These are phyloP conservation scores for Artibeus lituratus DNA, from an alignment of 2,797 vertebrate species.

Conservation along the genomic window DNA sequence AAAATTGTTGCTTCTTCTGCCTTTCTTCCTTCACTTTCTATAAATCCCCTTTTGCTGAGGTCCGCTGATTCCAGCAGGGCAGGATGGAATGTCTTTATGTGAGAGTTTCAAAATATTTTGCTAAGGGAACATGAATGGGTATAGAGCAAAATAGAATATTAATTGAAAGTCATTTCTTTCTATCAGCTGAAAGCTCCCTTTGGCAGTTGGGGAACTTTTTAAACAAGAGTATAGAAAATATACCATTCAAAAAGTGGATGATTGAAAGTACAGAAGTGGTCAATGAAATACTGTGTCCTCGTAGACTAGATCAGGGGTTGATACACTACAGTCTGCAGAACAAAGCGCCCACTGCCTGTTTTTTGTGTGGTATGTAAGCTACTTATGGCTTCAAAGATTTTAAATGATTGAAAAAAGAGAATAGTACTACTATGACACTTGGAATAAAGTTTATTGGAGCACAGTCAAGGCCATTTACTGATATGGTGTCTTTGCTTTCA, in stretches of 20 bases:
- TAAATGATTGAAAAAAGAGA: not conserved
- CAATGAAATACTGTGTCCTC: not conserved
- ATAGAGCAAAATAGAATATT: not conserved
- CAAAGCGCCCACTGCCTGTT: not conserved
- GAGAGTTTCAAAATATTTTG: not conserved
- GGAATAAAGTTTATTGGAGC: not conserved
- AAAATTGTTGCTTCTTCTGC: no score
- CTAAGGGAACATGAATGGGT: not conserved
- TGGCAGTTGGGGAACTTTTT: not conserved
- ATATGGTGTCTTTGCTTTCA: not conserved
- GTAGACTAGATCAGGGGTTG: not conserved
- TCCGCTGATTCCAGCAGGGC: not conserved
- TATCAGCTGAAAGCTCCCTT: not conserved
- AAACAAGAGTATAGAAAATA: not conserved
- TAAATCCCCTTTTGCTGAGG: not conserved
- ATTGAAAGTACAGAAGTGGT: not conserved
- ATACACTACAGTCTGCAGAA: no score
- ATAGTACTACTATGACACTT: not conserved
- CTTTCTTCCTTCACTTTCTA: not conserved
- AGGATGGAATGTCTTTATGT: not conserved
- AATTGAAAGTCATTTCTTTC: not conserved
- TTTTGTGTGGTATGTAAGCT: not conserved
- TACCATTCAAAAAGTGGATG: not conserved
- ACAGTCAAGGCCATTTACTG: rapidly evolving
- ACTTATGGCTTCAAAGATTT: not conserved